Percentiles rank a stretch among this genome's conserved stretches.
phyloP scores from a whole-genome alignment of 2,797 vertebrate genomes.

The Coilia nasus region DNA sequence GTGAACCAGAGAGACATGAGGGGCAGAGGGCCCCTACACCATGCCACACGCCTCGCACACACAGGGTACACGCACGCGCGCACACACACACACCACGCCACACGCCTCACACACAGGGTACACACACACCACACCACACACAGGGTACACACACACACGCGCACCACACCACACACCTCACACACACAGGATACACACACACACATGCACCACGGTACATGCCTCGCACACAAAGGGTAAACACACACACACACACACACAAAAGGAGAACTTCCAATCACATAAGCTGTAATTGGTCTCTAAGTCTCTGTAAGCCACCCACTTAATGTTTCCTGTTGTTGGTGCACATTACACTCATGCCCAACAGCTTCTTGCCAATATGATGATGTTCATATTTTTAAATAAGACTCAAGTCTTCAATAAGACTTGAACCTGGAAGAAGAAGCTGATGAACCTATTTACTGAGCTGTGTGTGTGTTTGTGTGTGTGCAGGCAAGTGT shows the following conservation, averaged over 20 bases:
- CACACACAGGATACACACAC: neutral
- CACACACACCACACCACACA: neutral
- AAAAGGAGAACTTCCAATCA: too few species aligned
- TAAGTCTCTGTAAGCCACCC: too few species aligned
- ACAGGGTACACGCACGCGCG: conserved; percentile 79
- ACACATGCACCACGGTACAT: conserved; percentile 87
- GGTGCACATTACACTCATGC: too few species aligned
- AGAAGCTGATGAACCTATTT: too few species aligned
- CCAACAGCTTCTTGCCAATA: too few species aligned
- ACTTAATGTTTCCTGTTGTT: too few species aligned
- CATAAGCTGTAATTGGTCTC: too few species aligned
- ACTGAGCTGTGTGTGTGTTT: conserved; percentile 5
- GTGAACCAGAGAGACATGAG: conserved; percentile 93
- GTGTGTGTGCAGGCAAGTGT: conserved; percentile 85
- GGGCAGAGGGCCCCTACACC: conserved; percentile 90
- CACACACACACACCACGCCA: conserved; percentile 79
- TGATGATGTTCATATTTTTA: too few species aligned
- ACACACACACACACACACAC: neutral
- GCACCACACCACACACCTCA: neutral
- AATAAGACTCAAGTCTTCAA: neutral
- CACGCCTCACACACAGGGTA: conserved; percentile 89
- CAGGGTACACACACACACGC: neutral
- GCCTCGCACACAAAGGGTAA: conserved; percentile 91
- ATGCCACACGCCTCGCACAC: conserved; percentile 89
- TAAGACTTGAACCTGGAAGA: too few species aligned